Evolutionary conservation across 2,888 invertebrate genomes (phyloP).

Genomic region (Cantharis lateralis): DNA sequence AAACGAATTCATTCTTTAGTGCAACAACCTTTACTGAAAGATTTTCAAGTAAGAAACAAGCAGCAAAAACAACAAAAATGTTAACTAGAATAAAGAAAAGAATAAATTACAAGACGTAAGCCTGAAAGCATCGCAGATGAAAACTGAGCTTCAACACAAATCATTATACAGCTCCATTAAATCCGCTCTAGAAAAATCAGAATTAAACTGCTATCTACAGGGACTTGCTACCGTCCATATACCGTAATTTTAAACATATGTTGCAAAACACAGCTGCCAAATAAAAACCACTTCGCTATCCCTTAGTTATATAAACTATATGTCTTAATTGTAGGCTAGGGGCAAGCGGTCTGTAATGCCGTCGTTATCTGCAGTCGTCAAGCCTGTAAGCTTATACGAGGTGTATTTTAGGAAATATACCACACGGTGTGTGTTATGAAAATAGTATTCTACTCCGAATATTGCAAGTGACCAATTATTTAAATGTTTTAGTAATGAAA

Average conservation of each 20-base stretch:
- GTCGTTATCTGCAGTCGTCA: slow-evolving; percentile 21
- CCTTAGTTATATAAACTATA: slow-evolving; percentile 31
- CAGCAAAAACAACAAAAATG: slow-evolving; percentile 25
- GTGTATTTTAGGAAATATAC: background rate
- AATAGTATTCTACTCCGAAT: background rate
- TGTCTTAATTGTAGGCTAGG: slow-evolving; percentile 30
- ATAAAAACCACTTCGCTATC: slow-evolving; percentile 33
- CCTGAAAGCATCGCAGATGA: slow-evolving; percentile 29
- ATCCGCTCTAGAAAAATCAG: slow-evolving; percentile 31
- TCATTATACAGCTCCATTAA: slow-evolving; percentile 33
- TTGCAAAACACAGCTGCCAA: slow-evolving; percentile 32
- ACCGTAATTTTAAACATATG: slow-evolving; percentile 32
- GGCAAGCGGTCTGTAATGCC: slow-evolving; percentile 19
- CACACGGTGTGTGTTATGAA: background rate
- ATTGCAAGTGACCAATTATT: background rate
- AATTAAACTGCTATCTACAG: slow-evolving; percentile 26
- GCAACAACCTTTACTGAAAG: slow-evolving; percentile 20
- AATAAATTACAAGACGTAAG: slow-evolving; percentile 30
- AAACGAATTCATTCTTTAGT: slow-evolving; percentile 20
- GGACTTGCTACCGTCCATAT: slow-evolving; percentile 23
- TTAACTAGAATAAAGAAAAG: slow-evolving; percentile 25
- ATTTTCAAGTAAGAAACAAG: slow-evolving; percentile 9
- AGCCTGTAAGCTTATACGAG: background rate
- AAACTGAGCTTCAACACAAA: slow-evolving; percentile 30
- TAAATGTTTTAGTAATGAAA: background rate